Evolutionary conservation across 2,797 vertebrate species (phyloP).

Genomic region (Erpetoichthys calabaricus): DNA sequence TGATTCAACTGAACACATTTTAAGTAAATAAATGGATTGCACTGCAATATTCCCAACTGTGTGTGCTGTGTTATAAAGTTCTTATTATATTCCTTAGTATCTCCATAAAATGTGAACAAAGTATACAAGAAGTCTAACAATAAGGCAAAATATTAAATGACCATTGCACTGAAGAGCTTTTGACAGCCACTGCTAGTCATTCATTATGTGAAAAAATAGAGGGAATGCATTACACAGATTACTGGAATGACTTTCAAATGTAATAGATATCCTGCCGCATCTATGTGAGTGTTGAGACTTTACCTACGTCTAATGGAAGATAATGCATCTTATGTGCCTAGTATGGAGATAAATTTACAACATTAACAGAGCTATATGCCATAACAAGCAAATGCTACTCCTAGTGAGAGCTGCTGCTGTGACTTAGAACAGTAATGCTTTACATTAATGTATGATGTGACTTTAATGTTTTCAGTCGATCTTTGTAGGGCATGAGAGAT

Average conservation of each 20-base stretch:
- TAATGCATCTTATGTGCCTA: slow-evolving; percentile 51
- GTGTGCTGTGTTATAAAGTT: too few relatives aligned
- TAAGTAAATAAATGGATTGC: too few relatives aligned
- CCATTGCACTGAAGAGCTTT: too few relatives aligned
- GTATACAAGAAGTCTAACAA: too few relatives aligned
- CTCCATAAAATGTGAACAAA: too few relatives aligned
- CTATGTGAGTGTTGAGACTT: slow-evolving; percentile 35
- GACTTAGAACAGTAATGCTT: neutral
- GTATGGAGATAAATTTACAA: slow-evolving; percentile 44
- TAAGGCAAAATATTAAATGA: too few relatives aligned
- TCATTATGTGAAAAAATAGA: neutral
- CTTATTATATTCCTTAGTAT: too few relatives aligned
- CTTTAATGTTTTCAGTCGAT: neutral
- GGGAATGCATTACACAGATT: slow-evolving; percentile 13
- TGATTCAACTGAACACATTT: too few relatives aligned
- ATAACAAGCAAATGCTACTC: slow-evolving; percentile 19
- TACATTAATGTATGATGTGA: slow-evolving; percentile 3
- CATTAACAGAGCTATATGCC: slow-evolving; percentile 40
- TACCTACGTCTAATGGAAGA: slow-evolving; percentile 47
- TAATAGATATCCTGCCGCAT: slow-evolving; percentile 32
- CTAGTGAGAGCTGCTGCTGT: neutral
- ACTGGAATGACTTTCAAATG: slow-evolving; percentile 46
- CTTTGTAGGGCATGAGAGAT: neutral
- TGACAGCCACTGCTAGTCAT: slow-evolving; percentile 3
- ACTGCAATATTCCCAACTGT: too few relatives aligned